A percentile compares a stretch with the other conserved stretches of the same genome.
Evolutionary conservation across 2,888 invertebrate genomes (phyloP).

Genomic region (Drymonia ruficornis): DNA sequence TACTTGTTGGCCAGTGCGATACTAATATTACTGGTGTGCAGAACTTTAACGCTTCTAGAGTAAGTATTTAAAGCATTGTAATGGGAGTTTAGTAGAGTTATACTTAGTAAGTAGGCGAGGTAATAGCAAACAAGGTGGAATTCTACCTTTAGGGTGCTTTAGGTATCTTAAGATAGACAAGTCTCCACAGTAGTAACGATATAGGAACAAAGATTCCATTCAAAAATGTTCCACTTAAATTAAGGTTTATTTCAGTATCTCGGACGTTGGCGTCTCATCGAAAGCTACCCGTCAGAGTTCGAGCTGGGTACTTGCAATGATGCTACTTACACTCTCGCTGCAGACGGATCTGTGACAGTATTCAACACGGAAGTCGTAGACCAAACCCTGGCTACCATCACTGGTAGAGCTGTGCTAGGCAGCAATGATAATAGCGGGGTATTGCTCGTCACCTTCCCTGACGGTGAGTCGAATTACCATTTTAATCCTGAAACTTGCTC

Average conservation of each 20-base stretch:
- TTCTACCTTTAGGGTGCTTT: no score
- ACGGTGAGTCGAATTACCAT: slow-evolving; percentile 22
- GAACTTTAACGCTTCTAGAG: slow-evolving; percentile 55
- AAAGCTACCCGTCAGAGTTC: slow-evolving; percentile 84
- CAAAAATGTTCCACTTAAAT: no score
- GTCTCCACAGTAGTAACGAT: no score
- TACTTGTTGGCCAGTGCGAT: slow-evolving; percentile 66
- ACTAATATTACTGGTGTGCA: slow-evolving; percentile 50
- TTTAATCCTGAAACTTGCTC: background rate
- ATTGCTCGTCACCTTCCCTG: slow-evolving; percentile 76
- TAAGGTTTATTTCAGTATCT: slow-evolving; percentile 43
- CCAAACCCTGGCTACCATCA: slow-evolving; percentile 72
- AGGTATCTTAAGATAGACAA: no score
- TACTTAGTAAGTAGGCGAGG: no score
- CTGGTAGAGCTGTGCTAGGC: slow-evolving; percentile 73
- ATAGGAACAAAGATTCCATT: no score
- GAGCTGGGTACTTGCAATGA: slow-evolving; percentile 86
- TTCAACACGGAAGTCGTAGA: slow-evolving; percentile 62
- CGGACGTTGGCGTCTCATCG: slow-evolving; percentile 85
- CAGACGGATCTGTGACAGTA: slow-evolving; percentile 44
- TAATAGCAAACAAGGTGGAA: no score
- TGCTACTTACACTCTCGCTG: slow-evolving; percentile 75
- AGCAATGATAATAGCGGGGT: slow-evolving; percentile 76
- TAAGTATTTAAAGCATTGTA: slow-evolving; percentile 37
- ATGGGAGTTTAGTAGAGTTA: no score